Conservation (phyloP, 2,888 invertebrate species). For the Brachyptera risi region DNA sequence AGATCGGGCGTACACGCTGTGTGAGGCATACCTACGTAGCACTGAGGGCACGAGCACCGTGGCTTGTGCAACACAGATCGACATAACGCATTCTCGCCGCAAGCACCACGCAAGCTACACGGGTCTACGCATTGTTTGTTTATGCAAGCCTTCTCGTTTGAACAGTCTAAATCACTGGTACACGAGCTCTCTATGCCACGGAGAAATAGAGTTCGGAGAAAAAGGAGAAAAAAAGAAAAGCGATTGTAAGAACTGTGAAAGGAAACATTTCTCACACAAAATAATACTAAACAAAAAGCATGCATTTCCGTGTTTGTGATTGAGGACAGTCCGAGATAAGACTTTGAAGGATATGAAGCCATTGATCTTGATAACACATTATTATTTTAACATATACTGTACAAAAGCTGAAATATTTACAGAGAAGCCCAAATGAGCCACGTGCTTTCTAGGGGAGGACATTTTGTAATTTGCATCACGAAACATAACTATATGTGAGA, state of each 20-base stretch:
- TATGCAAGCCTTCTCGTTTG: constrained; percentile 87
- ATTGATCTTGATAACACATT: constrained; percentile 22
- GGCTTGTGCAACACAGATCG: constrained; percentile 79
- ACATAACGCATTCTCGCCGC: constrained; percentile 86
- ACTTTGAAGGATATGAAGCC: constrained; percentile 30
- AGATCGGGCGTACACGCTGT: constrained; percentile 75
- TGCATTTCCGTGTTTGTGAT: constrained; percentile 52
- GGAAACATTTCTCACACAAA: constrained; percentile 71
- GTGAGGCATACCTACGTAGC: constrained; percentile 78
- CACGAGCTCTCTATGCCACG: constrained; percentile 70
- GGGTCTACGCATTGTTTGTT: constrained; percentile 88
- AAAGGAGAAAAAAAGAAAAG: constrained; percentile 56
- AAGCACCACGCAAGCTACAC: constrained; percentile 81
- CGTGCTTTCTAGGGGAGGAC: neutral
- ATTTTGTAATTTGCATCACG: constrained; percentile 7
- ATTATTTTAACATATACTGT: constrained; percentile 26
- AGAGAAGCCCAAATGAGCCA: constrained; percentile 44
- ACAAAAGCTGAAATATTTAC: constrained; percentile 57
- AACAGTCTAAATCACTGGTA: constrained; percentile 86
- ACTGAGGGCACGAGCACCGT: constrained; percentile 83
- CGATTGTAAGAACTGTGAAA: constrained; percentile 84
- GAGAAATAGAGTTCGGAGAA: constrained; percentile 39
- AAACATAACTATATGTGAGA: constrained; percentile 53
- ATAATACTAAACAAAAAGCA: constrained; percentile 49
- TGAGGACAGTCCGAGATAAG: constrained; percentile 43